Percentiles rank a stretch among this genome's conserved stretches.
Evolutionary conservation across 2,113 vertebrate species (phyloP).

Genomic region (Mystacornis crossleyi): DNA sequence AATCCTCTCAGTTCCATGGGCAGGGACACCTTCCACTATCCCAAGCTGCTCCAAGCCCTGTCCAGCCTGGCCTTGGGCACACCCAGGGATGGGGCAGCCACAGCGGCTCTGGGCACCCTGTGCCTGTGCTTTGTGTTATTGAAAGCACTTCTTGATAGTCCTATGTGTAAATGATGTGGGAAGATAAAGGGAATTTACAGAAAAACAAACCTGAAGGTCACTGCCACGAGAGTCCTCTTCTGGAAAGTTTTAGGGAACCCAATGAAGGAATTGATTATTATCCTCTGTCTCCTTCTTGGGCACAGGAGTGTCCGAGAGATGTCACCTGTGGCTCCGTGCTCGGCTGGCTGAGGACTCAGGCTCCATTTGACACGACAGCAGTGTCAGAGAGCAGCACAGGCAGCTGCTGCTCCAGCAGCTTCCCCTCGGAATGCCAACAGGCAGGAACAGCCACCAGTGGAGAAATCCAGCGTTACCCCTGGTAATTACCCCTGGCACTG

Average conservation of each 20-base stretch:
- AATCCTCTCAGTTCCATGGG: not conserved
- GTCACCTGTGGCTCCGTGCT: not conserved
- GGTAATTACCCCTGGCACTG: too few species aligned
- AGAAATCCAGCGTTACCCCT: not conserved
- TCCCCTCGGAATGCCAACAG: not conserved
- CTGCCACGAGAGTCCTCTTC: not conserved
- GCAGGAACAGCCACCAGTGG: not conserved
- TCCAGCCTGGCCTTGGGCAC: not conserved
- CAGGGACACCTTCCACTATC: not conserved
- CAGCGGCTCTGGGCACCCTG: not conserved
- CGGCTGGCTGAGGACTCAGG: not conserved
- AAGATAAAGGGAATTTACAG: not conserved
- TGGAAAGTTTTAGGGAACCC: not conserved
- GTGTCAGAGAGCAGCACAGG: not conserved
- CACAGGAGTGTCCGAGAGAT: not conserved
- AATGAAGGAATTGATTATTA: not conserved
- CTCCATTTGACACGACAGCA: not conserved
- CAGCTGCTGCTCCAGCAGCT: not conserved
- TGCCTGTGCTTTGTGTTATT: not conserved
- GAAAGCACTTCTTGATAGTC: not conserved
- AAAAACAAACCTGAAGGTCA: not conserved
- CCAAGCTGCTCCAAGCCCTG: not conserved
- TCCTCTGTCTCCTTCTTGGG: not conserved
- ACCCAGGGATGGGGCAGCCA: not conserved
- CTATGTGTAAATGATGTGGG: not conserved